Conservation (phyloP, 1,140 invertebrate genomes). For the Probaryconus sp. region DNA sequence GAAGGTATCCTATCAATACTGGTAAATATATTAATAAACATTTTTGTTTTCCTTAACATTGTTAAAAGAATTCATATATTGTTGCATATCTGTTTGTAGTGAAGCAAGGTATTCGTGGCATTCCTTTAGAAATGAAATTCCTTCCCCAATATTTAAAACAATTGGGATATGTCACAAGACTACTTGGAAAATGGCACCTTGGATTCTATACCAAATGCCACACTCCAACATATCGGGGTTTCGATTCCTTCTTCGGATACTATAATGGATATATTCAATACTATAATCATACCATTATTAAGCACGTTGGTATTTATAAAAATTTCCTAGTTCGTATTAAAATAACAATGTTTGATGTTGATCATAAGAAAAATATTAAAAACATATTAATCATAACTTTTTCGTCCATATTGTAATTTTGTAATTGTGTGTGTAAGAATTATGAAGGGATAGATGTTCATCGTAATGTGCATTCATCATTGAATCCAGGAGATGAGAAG, state of each 20-base stretch:
- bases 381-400: neutral
- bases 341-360: too few species aligned
- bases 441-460: conserved; percentile 79
- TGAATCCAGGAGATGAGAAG: conserved; percentile 54
- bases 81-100: too few species aligned
- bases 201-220: conserved; percentile 72
- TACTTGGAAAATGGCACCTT: conserved; percentile 78
- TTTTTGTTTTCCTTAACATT: too few species aligned
- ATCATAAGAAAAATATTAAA: neutral
- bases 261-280: conserved; percentile 82
- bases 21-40: conserved; percentile 76
- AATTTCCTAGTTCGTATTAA: too few species aligned
- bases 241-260: conserved; percentile 83
- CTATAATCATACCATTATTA: conserved; percentile 75
- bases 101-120: too few species aligned
- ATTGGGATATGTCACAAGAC: conserved; percentile 68
- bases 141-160: conserved; percentile 79
- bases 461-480: conserved; percentile 64
- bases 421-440: conserved; percentile 41
- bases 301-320: conserved; percentile 76
- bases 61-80: too few species aligned
- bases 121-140: conserved; percentile 80
- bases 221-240: conserved; percentile 81
- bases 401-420: too few species aligned
- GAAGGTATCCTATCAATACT: conserved; percentile 81